Evolutionary conservation across 2,888 invertebrate species (phyloP).

Genomic region (Unio pictorum): DNA sequence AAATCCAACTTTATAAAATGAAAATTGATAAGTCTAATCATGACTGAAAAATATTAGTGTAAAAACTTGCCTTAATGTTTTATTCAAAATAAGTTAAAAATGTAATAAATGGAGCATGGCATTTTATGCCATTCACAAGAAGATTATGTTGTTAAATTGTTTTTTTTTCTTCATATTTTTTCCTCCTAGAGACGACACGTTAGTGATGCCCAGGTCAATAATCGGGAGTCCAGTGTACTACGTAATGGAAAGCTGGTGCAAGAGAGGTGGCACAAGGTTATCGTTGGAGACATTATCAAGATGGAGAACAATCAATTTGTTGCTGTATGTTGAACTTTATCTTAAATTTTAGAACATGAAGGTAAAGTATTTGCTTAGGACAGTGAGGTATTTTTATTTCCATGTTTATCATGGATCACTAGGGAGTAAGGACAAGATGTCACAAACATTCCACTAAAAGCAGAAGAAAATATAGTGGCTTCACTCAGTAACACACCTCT

Average conservation of each 20-base stretch:
- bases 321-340: conserved; percentile 75
- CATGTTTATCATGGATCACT: too few relatives aligned
- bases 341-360: too few relatives aligned
- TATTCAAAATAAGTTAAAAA: neutral
- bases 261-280: conserved; percentile 85
- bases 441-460: too few relatives aligned
- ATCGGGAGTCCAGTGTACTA: conserved; percentile 88
- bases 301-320: conserved; percentile 99
- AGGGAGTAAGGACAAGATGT: too few relatives aligned
- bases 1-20: too few relatives aligned
- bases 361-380: too few relatives aligned
- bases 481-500: too few relatives aligned
- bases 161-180: conserved; percentile 11
- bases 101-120: neutral
- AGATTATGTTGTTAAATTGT: neutral
- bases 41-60: too few relatives aligned
- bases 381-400: too few relatives aligned
- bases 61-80: too few relatives aligned
- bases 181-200: conserved; percentile 93
- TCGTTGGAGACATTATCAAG: conserved; percentile 98
- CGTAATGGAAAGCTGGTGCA: conserved; percentile 91
- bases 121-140: neutral
- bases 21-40: too few relatives aligned
- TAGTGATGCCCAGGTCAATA: conserved; percentile 98
- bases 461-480: too few relatives aligned